Percentiles rank a stretch among this genome's conserved stretches.
phyloP scores from a whole-genome alignment of 2,888 invertebrate species.

The Apamea anceps region DNA sequence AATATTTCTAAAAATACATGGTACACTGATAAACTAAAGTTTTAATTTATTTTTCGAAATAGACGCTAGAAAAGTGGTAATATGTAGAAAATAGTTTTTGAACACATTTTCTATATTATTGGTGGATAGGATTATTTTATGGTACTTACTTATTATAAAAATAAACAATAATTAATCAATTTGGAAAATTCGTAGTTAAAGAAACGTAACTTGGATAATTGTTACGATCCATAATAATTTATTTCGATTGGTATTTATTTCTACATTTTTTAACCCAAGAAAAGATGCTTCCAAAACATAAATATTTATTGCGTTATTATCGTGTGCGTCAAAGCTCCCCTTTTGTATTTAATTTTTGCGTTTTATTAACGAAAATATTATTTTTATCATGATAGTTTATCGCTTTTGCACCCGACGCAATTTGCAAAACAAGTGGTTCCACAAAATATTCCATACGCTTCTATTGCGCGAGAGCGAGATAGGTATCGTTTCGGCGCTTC shows the following conservation, averaged over 20 bases:
- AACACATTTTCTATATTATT: neutral
- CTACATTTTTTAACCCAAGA: neutral
- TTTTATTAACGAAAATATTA: conserved; percentile 66
- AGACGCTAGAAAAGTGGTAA: neutral
- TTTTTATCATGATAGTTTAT: conserved; percentile 75
- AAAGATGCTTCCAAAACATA: neutral
- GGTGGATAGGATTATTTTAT: too few relatives aligned
- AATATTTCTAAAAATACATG: neutral
- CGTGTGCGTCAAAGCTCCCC: conserved; percentile 48
- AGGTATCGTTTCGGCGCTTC: conserved; percentile 77
- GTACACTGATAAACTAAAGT: conserved; percentile 7
- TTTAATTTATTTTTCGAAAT: neutral
- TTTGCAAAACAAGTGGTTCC: conserved; percentile 88
- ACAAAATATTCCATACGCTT: conserved; percentile 89
- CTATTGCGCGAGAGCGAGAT: conserved; percentile 87
- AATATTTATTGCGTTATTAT: conserved; percentile 25
- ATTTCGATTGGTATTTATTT: neutral
- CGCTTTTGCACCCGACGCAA: conserved; percentile 86
- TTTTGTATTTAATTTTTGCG: conserved; percentile 45
- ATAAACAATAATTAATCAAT: neutral
- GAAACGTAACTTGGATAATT: neutral
- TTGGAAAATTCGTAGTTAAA: neutral
- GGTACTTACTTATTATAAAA: neutral
- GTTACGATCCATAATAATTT: neutral
- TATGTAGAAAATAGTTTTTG: neutral